Base-by-base conservation (phyloP, 2,113 vertebrate species). In the Suncus etruscus region DNA sequence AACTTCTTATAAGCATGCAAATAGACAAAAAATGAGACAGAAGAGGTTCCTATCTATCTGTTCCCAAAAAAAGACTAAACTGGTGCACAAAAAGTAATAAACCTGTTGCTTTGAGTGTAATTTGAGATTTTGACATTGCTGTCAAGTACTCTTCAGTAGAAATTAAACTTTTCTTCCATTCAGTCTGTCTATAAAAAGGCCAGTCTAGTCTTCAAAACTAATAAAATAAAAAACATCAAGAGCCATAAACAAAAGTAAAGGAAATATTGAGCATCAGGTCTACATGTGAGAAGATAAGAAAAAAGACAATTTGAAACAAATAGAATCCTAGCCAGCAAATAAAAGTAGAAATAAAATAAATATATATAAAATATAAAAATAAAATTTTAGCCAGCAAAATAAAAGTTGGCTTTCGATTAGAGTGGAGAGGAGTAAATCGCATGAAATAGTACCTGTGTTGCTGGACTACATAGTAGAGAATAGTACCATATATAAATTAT, bases 41-140 rank as follows among this genome's bases (percentile, higher is more conserved):
- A 50, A 72, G 61, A 92, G 83, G 74, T 61, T 51, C 63, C 22
- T 58, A 68, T 90, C 4, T 86, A 69, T 75, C 89, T 80, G 32
- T 79, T 93, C 50, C 12, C 24, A 7, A 68, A 32, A 32, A 82
- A 82, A 75, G 39, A 88, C 47, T 48, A 1, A 31, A 9, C 85
- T 83, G 88, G 74, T 86, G 88, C 69, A 72, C 45, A 78, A 88
- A 92, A 90, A 14, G 24, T 9, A 25, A 47, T 66, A 27, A 22
- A 86, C 83, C 31, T 86, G 61, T 89, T 83, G 72, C 32, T 72
- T 84, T 58, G 39, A 10, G 61, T 74, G 1, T 89, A 45, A 86
- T 79, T 93, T 95, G 61, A 73, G 68, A 76, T 91, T 31, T 9
- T 78, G 39, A 81, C 22, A 84, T 84, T 48, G 90, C 31, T 92